These are phyloP conservation scores for Reinhardtius hippoglossoides DNA, from an alignment of 2,113 vertebrate genomes.

Conservation along the genomic window DNA sequence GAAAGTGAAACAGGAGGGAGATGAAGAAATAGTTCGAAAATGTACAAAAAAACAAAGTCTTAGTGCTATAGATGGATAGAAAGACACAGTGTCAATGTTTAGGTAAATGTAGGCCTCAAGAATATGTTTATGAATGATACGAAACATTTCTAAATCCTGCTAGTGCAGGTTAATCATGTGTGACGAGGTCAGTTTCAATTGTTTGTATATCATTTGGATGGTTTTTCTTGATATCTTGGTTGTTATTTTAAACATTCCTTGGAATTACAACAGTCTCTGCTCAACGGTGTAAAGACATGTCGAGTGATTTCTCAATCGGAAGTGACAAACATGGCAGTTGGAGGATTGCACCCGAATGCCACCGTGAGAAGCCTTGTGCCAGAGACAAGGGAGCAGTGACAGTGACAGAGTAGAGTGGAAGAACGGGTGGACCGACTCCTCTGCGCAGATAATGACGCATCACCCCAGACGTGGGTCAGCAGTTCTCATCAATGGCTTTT, in stretches of 20 bases:
- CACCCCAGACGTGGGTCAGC: background rate
- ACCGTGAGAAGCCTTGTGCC: background rate
- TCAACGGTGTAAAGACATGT: background rate
- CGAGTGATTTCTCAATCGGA: background rate
- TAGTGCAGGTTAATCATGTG: background rate
- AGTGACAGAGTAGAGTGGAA: background rate
- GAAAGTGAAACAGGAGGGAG: background rate
- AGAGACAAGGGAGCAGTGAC: background rate
- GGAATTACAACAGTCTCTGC: too few species aligned
- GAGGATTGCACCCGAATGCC: background rate
- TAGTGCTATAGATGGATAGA: too few species aligned
- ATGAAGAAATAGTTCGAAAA: background rate
- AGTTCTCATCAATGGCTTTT: background rate
- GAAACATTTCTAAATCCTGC: too few species aligned
- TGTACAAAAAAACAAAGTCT: background rate
- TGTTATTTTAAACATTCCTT: background rate
- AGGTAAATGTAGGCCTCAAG: too few species aligned
- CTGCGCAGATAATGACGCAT: slow-evolving; percentile 10
- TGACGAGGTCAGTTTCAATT: too few species aligned
- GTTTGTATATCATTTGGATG: too few species aligned
- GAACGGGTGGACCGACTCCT: background rate
- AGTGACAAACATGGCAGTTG: too few species aligned
- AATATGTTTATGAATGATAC: too few species aligned
- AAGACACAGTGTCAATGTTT: too few species aligned
- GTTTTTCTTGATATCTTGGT: too few species aligned